Evolutionary conservation across 92 coral and sea anemone genomes (phyloP), one percentile per base, ranked within the genome.

Genomic region (Paragorgia papillata): DNA sequence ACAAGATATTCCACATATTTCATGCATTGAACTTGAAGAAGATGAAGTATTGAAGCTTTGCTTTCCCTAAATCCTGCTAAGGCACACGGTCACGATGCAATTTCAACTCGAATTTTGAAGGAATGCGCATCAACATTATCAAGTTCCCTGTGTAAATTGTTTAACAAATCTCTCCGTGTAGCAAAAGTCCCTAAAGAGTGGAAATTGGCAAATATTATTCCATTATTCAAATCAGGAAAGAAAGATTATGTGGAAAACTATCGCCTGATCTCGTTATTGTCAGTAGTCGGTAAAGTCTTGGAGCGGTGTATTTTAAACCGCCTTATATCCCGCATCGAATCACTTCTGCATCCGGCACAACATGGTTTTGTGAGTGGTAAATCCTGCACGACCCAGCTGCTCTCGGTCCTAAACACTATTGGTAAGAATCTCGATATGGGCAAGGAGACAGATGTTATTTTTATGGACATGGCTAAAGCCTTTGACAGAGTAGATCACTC

Each of bases 151-250:
- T 32, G 65, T 57, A 44, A 12, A 58, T 55, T 75, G 8, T 83
- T 64, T 26, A 83, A 83, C 43, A 18, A 18, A 51, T 83, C 82
- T 19, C 80, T 84, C 80, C 37, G 37, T 32, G 26, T 20, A 10
- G 88, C 83, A 17, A 68, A 59, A 41, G 53, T 86, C 37, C 84
- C 81, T 18, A 79, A 55, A 13, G 80, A 82, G 17, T 69, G 76
- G 85, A 87, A 86, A 70, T 67, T 81, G 71, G 84, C 86, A n/a
- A 86, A 82, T 61, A 76, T 81, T 49, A 75, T 69, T n/a, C 90
- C 84, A 31, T 80, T 82, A 27, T 58, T 53, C 73, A 86, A 86
- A 48, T 81, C 76, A 71, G 80, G 80, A 31, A 48, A 86, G 37
- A 61, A 51, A 34, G 64, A 75, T 33, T 53, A 66, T 35, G 90